These are phyloP conservation scores for Proterorhinus semilunaris DNA, from an alignment of 2,113 vertebrate species.

Conservation along the genomic window DNA sequence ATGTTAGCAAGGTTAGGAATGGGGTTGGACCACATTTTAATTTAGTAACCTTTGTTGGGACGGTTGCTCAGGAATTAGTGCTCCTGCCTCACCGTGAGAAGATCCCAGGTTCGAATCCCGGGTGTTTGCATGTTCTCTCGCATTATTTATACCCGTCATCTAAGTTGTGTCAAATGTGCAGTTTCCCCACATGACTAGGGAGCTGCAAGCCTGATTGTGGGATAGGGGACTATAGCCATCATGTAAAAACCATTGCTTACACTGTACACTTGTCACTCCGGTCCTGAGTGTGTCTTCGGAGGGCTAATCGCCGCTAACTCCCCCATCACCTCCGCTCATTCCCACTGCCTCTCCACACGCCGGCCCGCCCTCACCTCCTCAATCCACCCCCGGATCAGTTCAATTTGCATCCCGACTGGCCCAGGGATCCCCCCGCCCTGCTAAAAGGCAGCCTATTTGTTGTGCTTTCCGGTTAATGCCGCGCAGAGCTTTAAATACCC, in stretches of 20 bases:
- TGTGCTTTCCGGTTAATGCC: conserved; percentile 83
- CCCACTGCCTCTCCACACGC: conserved; percentile 52
- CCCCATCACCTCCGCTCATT: conserved; percentile 38
- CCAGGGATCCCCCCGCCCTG: conserved; percentile 73
- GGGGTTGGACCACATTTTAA: no score
- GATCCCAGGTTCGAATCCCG: background rate
- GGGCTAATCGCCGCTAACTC: conserved; percentile 61
- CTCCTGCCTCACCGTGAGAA: background rate
- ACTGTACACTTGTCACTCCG: conserved; percentile 53
- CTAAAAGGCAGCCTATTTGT: conserved; percentile 83
- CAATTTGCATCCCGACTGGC: conserved; percentile 81
- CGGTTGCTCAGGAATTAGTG: background rate
- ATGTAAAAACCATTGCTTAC: conserved; percentile 3
- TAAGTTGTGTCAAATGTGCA: no score
- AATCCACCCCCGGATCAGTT: conserved; percentile 78
- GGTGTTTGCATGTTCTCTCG: no score
- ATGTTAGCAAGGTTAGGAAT: no score
- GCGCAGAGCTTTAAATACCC: conserved; percentile 84
- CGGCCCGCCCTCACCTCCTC: conserved; percentile 74
- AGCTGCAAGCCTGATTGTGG: no score
- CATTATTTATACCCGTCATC: no score
- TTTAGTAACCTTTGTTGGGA: no score
- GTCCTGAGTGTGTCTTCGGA: conserved; percentile 45
- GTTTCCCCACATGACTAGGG: no score
- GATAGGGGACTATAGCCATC: no score